Conservation (phyloP, 2,797 vertebrate genomes). For the Mareca penelope region DNA sequence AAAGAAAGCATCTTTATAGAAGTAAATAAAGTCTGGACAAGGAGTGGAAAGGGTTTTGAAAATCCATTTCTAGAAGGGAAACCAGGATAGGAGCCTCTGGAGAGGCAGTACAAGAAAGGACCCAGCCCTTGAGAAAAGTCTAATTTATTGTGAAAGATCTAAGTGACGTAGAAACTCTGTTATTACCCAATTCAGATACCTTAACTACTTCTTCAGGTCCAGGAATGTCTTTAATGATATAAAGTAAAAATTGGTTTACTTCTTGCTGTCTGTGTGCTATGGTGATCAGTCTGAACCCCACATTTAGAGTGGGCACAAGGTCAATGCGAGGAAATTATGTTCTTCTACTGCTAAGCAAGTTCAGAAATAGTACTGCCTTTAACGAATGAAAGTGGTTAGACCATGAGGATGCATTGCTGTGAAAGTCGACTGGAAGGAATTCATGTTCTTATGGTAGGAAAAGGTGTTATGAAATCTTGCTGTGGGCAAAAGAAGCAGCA, state of each 20-base stretch:
- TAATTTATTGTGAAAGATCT: not conserved
- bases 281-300: not conserved
- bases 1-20: not conserved
- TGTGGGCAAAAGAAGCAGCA: not conserved
- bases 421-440: not conserved
- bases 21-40: not conserved
- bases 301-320: not conserved
- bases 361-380: not conserved
- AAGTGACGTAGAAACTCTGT: not conserved
- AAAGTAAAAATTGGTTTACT: not conserved
- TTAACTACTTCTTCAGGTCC: not conserved
- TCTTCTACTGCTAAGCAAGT: not conserved
- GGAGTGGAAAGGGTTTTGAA: not conserved
- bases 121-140: not conserved
- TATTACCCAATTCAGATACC: fast-evolving
- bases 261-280: not conserved
- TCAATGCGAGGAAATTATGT: not conserved
- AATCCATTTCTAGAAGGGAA: not conserved
- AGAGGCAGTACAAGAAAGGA: not conserved
- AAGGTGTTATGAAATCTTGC: not conserved
- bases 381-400: not conserved
- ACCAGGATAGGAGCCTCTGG: not conserved
- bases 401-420: not conserved
- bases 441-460: not conserved
- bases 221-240: not conserved